Conservation (phyloP, 2,888 invertebrate species). For the Lepeophtheirus nordmannii region DNA sequence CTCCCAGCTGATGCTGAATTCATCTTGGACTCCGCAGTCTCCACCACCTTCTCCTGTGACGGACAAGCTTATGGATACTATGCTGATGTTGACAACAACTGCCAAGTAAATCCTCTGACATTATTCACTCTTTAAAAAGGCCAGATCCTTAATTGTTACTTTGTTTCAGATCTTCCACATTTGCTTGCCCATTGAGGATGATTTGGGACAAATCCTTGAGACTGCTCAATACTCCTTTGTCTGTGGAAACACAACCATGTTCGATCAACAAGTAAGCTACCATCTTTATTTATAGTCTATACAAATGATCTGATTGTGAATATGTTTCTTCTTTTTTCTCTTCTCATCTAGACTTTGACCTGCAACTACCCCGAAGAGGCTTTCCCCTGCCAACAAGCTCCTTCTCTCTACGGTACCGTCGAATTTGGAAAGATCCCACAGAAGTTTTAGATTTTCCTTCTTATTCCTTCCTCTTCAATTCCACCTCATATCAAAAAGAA, state of each 20-base stretch:
- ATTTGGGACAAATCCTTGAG: constrained; percentile 25
- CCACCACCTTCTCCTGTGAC: constrained; percentile 27
- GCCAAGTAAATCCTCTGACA: constrained; percentile 28
- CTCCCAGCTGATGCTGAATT: constrained; percentile 27
- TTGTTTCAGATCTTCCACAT: constrained; percentile 28
- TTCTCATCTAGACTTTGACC: constrained; percentile 48
- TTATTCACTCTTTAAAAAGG: too few species aligned
- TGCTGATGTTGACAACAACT: constrained; percentile 28
- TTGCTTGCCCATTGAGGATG: constrained; percentile 27
- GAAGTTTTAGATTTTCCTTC: background rate
- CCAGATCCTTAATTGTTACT: too few species aligned
- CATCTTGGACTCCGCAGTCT: constrained; percentile 24
- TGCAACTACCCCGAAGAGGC: constrained; percentile 57
- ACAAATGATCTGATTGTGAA: too few species aligned
- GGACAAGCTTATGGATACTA: constrained; percentile 27
- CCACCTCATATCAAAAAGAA: too few species aligned
- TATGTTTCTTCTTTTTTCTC: too few species aligned
- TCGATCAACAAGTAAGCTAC: constrained; percentile 28
- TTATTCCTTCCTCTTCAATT: too few species aligned
- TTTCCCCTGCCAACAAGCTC: constrained; percentile 59
- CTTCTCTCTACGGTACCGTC: constrained; percentile 46
- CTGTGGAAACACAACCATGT: constrained; percentile 29
- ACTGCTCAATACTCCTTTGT: constrained; percentile 27
- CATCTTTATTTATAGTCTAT: background rate
- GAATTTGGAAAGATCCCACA: constrained; percentile 13